Evolutionary conservation across 2,113 vertebrate genomes (phyloP).

Genomic region (zebrafish (Danio rerio)): DNA sequence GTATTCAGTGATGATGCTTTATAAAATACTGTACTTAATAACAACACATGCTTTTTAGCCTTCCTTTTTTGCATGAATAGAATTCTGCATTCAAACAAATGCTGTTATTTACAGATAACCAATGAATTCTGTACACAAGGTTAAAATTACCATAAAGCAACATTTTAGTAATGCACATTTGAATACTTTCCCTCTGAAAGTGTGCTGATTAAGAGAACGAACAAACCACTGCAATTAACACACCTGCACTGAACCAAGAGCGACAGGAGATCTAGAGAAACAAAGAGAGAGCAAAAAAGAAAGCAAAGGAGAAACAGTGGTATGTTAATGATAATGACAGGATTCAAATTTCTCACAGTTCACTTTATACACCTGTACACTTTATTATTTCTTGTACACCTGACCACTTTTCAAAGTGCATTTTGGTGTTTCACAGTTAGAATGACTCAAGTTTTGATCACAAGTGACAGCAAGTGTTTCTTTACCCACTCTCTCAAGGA

Average conservation of each 20-base stretch:
- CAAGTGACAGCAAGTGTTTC: not conserved
- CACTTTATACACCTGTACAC: not conserved
- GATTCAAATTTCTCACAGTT: not conserved
- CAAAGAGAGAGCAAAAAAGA: not conserved
- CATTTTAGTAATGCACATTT: not conserved
- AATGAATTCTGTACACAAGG: not conserved
- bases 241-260: constrained; percentile 1
- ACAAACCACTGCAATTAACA: not conserved
- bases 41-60: not conserved
- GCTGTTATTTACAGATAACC: not conserved
- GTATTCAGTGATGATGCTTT: too few species aligned
- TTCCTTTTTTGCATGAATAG: not conserved
- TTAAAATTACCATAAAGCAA: constrained; percentile 4
- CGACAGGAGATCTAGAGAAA: not conserved
- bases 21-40: not conserved
- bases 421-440: not conserved
- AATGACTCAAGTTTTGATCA: not conserved
- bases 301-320: not conserved
- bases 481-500: not conserved
- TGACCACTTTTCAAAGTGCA: not conserved
- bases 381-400: not conserved
- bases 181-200: not conserved
- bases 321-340: not conserved
- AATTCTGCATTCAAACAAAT: not conserved
- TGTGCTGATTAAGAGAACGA: not conserved